Conservation (phyloP, 1,140 invertebrate species). For the Aphis craccivora region DNA sequence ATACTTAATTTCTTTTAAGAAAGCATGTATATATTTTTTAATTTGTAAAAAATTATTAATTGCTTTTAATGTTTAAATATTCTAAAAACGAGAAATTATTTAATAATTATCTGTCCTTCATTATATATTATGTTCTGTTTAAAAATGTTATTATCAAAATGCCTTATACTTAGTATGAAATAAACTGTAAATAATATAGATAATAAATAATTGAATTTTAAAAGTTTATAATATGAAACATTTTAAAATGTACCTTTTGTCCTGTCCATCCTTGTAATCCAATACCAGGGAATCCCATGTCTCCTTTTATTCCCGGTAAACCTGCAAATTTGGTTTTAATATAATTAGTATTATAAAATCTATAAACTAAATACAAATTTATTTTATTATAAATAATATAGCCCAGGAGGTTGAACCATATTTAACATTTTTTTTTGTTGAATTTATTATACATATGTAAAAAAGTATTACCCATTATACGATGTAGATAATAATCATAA, state of each 20-base stretch:
- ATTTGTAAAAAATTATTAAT: too few relatives aligned
- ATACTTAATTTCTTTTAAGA: too few relatives aligned
- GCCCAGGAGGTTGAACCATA: too few relatives aligned
- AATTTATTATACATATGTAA: too few relatives aligned
- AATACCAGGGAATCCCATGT: slow-evolving; percentile 59
- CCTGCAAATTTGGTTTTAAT: not conserved
- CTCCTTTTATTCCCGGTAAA: slow-evolving; percentile 60
- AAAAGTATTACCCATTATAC: too few relatives aligned
- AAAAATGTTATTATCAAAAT: not conserved
- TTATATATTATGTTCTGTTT: not conserved
- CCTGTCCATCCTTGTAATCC: slow-evolving; percentile 70
- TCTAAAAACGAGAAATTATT: not conserved
- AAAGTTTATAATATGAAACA: not conserved
- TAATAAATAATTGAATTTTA: too few relatives aligned
- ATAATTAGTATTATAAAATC: not conserved
- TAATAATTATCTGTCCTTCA: not conserved
- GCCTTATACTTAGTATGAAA: not conserved
- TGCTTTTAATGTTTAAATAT: not conserved
- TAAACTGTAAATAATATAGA: too few relatives aligned
- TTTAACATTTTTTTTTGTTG: too few relatives aligned
- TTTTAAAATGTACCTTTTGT: slow-evolving; percentile 62
- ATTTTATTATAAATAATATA: too few relatives aligned
- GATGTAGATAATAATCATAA: too few relatives aligned
- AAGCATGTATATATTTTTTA: too few relatives aligned
- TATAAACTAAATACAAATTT: too few relatives aligned